These are phyloP conservation scores for Mellivora capensis DNA, from an alignment of 2,113 vertebrate genomes.

Conservation along the genomic window DNA sequence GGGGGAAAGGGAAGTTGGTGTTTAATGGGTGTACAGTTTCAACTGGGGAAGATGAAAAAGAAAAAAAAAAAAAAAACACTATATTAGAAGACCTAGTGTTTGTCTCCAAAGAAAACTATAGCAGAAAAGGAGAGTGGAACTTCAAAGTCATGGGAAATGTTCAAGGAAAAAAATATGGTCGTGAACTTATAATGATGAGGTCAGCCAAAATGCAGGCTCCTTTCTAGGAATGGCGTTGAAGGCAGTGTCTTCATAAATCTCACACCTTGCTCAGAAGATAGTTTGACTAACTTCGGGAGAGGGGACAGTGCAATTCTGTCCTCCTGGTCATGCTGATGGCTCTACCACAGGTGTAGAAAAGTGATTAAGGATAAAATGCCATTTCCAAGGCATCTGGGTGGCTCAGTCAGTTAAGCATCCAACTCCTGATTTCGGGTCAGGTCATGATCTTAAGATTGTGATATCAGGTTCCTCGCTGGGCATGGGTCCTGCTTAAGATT, in stretches of 20 bases:
- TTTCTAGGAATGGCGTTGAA: slow-evolving; percentile 38
- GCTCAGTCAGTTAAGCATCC: neutral
- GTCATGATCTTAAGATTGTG: neutral
- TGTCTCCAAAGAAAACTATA: neutral
- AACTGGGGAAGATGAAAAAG: neutral
- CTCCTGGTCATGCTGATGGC: slow-evolving; percentile 34
- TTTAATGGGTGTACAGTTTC: neutral
- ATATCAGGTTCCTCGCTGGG: neutral
- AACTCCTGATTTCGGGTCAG: neutral
- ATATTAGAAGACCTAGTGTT: neutral
- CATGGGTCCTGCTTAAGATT: neutral
- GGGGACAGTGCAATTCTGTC: neutral
- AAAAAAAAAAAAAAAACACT: neutral
- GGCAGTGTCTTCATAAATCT: slow-evolving; percentile 33
- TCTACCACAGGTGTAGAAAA: slow-evolving; percentile 62
- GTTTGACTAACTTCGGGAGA: neutral
- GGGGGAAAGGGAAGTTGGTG: neutral
- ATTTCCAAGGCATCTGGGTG: slow-evolving; percentile 55
- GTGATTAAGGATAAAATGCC: slow-evolving; percentile 67
- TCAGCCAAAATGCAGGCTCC: slow-evolving; percentile 60
- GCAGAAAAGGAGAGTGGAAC: neutral
- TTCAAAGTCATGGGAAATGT: slow-evolving; percentile 31
- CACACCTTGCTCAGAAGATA: neutral
- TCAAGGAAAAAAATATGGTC: neutral
- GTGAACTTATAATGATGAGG: slow-evolving; percentile 13